phyloP scores from a whole-genome alignment of 2,113 vertebrate species.

The Prunella himalayana region DNA sequence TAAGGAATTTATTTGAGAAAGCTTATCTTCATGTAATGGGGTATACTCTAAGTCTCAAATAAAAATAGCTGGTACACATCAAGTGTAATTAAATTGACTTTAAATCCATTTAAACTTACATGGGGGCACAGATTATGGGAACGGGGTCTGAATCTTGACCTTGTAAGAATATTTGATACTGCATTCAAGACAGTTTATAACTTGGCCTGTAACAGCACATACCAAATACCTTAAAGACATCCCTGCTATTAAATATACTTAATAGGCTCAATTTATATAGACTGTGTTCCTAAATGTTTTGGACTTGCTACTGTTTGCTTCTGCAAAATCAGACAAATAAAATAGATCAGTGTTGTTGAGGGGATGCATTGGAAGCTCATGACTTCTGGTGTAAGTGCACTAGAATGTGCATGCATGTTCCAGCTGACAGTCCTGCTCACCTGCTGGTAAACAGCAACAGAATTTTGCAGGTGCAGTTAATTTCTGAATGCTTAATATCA shows the following conservation, averaged over 20 bases:
- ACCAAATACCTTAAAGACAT: not conserved
- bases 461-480: not conserved
- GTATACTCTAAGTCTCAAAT: not conserved
- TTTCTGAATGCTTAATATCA: not conserved
- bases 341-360: not conserved
- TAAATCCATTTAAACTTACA: constrained; percentile 42
- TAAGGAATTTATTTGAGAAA: constrained; percentile 27
- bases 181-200: not conserved
- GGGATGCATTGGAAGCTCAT: not conserved
- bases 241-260: not conserved
- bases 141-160: not conserved
- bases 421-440: not conserved
- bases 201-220: not conserved
- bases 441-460: not conserved
- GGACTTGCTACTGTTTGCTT: not conserved
- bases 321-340: not conserved
- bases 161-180: not conserved
- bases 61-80: constrained; percentile 57
- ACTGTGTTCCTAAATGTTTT: not conserved
- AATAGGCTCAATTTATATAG: not conserved
- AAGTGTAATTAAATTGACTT: constrained; percentile 51
- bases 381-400: not conserved
- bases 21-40: not conserved
- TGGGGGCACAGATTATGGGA: not conserved
- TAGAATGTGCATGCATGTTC: not conserved